Evolutionary conservation across 2,888 invertebrate genomes (phyloP).

Genomic region (Andrena fulva): DNA sequence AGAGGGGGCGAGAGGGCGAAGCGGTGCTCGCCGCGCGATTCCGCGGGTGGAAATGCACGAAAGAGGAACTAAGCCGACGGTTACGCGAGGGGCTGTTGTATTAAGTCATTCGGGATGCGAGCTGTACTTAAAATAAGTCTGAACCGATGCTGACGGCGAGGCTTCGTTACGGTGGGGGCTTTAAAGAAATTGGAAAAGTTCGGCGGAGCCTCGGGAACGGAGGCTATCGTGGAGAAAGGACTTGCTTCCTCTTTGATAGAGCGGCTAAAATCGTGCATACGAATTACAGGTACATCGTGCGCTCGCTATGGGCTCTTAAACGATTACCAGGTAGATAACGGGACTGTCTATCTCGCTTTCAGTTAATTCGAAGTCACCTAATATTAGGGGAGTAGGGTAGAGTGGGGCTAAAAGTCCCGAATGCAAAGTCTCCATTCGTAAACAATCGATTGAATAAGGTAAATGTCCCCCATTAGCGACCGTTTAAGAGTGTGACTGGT

Average conservation of each 20-base stretch:
- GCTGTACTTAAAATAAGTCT: background rate
- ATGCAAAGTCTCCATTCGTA: no score
- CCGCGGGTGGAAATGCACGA: slow-evolving; percentile 12
- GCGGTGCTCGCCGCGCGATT: slow-evolving; percentile 21
- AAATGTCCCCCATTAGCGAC: no score
- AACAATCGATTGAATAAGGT: no score
- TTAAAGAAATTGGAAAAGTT: slow-evolving; percentile 32
- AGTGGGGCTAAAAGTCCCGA: no score
- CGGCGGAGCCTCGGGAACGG: background rate
- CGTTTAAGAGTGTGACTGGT: no score
- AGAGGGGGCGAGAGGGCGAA: background rate
- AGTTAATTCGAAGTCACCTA: no score
- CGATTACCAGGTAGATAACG: no score
- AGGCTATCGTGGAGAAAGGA: background rate
- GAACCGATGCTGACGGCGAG: slow-evolving; percentile 4
- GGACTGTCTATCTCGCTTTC: no score
- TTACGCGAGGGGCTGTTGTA: slow-evolving; percentile 4
- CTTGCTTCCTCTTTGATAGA: background rate
- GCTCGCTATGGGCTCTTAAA: no score
- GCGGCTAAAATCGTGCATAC: no score
- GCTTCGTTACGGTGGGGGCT: slow-evolving; percentile 10
- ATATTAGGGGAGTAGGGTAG: no score
- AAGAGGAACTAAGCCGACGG: slow-evolving; percentile 8
- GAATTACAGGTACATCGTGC: no score
- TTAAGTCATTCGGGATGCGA: slow-evolving; percentile 8